Percentiles rank a stretch among this genome's conserved stretches.
Conservation (phyloP, 1,140 invertebrate species). For the Euwallacea fornicatus region DNA sequence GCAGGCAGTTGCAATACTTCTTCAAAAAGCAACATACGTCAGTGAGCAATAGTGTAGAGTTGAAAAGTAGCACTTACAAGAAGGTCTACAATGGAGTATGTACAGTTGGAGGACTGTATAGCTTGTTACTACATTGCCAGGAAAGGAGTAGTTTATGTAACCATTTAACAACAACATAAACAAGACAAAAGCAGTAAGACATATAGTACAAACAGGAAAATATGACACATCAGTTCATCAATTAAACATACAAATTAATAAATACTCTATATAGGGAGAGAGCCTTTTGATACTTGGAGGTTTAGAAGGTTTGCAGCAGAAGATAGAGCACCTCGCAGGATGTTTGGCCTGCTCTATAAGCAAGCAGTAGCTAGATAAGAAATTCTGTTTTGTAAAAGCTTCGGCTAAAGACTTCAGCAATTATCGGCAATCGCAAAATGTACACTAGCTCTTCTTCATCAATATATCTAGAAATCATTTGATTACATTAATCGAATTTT, state of each 20-base stretch:
- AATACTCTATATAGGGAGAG: conserved; percentile 53
- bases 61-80: too few relatives aligned
- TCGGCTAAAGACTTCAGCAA: too few relatives aligned
- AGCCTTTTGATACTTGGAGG: conserved; percentile 59
- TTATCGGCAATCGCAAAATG: too few relatives aligned
- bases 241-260: conserved; percentile 52
- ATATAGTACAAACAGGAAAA: conserved; percentile 49
- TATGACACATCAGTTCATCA: background rate
- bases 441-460: too few relatives aligned
- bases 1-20: too few relatives aligned
- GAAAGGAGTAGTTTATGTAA: background rate
- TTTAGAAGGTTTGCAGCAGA: conserved; percentile 52
- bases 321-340: conserved; percentile 33
- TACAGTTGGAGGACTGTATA: background rate
- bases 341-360: too few relatives aligned
- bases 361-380: conserved; percentile 8
- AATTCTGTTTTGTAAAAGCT: too few relatives aligned
- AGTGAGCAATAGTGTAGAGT: too few relatives aligned
- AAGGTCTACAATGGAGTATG: background rate
- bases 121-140: background rate
- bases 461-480: too few relatives aligned
- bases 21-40: too few relatives aligned
- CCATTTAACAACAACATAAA: conserved; percentile 35
- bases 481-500: too few relatives aligned
- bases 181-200: conserved; percentile 45